Percentiles rank a stretch among this genome's conserved stretches.
Evolutionary conservation across 2,113 vertebrate genomes (phyloP).

Genomic region (Sylvietta virens): DNA sequence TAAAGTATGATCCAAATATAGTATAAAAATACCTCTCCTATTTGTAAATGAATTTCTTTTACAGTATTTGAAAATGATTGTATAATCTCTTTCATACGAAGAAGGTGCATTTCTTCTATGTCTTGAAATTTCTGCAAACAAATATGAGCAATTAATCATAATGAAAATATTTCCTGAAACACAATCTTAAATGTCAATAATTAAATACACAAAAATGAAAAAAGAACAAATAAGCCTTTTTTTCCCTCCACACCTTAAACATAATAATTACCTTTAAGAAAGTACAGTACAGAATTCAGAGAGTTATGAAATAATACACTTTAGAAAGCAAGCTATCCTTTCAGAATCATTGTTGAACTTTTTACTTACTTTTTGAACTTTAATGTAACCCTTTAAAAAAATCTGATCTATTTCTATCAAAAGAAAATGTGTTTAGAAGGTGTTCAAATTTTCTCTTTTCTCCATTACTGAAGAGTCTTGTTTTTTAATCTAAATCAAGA

Average conservation of each 20-base stretch:
- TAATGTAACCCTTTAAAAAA: neutral
- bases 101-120: conserved; percentile 92
- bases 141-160: conserved; percentile 42
- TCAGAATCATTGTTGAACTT: neutral
- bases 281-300: neutral
- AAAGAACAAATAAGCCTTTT: neutral
- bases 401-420: neutral
- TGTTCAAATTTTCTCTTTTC: neutral
- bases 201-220: neutral
- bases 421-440: neutral
- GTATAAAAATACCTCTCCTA: conserved; percentile 85
- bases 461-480: neutral
- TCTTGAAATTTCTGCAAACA: conserved; percentile 91
- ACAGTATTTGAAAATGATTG: conserved; percentile 86
- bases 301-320: neutral
- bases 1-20: neutral
- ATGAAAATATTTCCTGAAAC: neutral
- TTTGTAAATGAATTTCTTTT: conserved; percentile 90
- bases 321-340: neutral
- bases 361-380: neutral
- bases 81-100: conserved; percentile 95
- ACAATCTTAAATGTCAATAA: neutral
- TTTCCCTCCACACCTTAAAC: neutral
- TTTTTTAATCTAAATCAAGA: neutral
- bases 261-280: neutral